Base-by-base conservation (phyloP, 2,113 vertebrate genomes). In the Burhinus oedicnemus region DNA sequence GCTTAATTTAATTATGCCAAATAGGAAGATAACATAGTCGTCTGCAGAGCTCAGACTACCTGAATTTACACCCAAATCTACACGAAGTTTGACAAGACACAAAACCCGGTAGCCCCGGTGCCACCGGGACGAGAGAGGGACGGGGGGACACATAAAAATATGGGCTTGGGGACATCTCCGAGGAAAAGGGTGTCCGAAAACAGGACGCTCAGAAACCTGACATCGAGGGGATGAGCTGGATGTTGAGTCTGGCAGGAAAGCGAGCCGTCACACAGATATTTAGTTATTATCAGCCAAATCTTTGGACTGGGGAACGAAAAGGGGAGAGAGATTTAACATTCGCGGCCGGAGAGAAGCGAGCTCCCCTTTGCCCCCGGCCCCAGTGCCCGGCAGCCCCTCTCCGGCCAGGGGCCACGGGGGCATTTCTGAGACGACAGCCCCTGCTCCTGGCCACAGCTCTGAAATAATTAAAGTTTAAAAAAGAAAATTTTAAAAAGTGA, bases 271-370 rank as follows among this genome's bases (percentile, higher is more conserved):
- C 23, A n/a, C 42, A 13, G 58, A 58, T 58, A 81, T 89, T 80
- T 91, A 62, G 83, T 93, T 95, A 65, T 57, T 25, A 76, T 21
- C 84, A 76, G 86, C 21, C 82, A 92, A 94, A 92, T 85, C 71
- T 94, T 90, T 91, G 87, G 65, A 88, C 45, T 19, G 54, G 36
- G 90, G 89, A 96, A 87, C 54, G 70, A 97, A 95, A 95, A 69
- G 8, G 11, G 77, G 52, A 44, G 52, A 77, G 49, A 64, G 62
- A 62, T 30, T 29, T 49, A 30, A 34, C 7, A 25, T 84, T 92
- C 83, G 91, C 30, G 15, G 75, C 61, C 34, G 21, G 20, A 44
- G 25, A 62, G 7, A 69, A 83, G 30, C 1, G 29, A 52, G 20
- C 8, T 44, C 26, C 51, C 45, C 30, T 44, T 16, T 14, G 47